A percentile compares a stretch with the other conserved stretches of the same genome.
These are phyloP conservation scores for Miichthys miiuy DNA, from an alignment of 2,797 vertebrate species.

Conservation along the genomic window DNA sequence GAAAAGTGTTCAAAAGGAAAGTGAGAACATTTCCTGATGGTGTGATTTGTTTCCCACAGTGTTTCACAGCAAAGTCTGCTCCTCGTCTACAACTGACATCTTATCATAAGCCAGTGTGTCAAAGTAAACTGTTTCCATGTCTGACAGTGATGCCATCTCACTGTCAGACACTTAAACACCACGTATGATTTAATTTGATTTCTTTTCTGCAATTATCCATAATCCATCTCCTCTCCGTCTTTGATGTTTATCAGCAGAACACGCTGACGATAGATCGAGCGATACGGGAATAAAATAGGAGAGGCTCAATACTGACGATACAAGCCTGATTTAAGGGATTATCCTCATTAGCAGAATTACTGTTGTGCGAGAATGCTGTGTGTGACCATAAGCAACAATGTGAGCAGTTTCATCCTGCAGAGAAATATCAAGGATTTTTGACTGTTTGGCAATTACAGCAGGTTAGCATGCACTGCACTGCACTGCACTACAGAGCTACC, in stretches of 20 bases:
- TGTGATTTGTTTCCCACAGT: background rate
- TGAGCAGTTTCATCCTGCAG: slow-evolving; percentile 14
- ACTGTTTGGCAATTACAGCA: slow-evolving; percentile 12
- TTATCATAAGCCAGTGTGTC: slow-evolving; percentile 22
- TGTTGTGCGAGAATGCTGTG: slow-evolving; percentile 47
- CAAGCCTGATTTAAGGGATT: slow-evolving; percentile 71
- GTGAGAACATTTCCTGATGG: background rate
- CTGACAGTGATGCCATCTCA: slow-evolving; percentile 16
- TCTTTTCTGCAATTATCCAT: slow-evolving; percentile 56
- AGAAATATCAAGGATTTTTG: slow-evolving; percentile 20
- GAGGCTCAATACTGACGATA: slow-evolving; percentile 61
- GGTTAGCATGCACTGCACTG: background rate
- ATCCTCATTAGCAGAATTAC: slow-evolving; percentile 74
- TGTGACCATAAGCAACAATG: slow-evolving; percentile 50
- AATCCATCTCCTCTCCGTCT: slow-evolving; percentile 63
- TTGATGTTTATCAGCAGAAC: slow-evolving; percentile 72
- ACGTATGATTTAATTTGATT: slow-evolving; percentile 67
- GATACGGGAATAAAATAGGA: slow-evolving; percentile 70
- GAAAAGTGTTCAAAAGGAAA: background rate
- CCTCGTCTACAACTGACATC: background rate
- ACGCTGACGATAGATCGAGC: slow-evolving; percentile 54
- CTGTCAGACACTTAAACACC: slow-evolving; percentile 51
- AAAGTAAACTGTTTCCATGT: slow-evolving; percentile 15
- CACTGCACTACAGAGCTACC: slow-evolving; percentile 4
- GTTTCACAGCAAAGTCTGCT: too few relatives aligned